These are phyloP conservation scores for Paramuricea clavata DNA, from an alignment of 92 coral and sea anemone genomes.

Conservation along the genomic window DNA sequence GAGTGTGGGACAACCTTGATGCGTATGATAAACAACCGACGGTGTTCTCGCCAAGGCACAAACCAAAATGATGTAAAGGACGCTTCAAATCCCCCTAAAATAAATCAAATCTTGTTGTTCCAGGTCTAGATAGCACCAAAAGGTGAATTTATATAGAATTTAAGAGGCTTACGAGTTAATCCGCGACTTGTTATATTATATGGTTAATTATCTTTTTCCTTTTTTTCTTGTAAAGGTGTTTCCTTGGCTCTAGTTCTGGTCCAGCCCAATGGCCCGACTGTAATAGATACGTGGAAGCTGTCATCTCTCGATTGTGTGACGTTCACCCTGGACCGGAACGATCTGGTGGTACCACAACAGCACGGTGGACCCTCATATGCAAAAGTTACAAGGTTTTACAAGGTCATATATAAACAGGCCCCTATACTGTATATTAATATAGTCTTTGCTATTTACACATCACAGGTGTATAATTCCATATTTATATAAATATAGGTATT, in stretches of 20 bases:
- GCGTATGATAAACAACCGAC: constrained; percentile 60
- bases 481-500: too few relatives aligned
- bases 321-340: constrained; percentile 52
- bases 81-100: constrained; percentile 57
- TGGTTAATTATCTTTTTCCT: background rate
- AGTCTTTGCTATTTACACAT: too few relatives aligned
- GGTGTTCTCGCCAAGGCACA: constrained; percentile 58
- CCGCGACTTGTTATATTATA: background rate
- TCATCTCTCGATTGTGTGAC: constrained; percentile 53
- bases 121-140: constrained; percentile 65
- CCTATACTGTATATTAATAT: too few relatives aligned
- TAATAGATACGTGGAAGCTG: constrained; percentile 75
- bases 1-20: constrained; percentile 63
- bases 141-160: constrained; percentile 29
- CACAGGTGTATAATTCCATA: too few relatives aligned
- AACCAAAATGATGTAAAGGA: constrained; percentile 44
- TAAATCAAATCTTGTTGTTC: constrained; percentile 37
- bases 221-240: constrained; percentile 50
- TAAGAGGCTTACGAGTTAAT: background rate
- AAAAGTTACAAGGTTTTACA: constrained; percentile 39
- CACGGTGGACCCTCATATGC: constrained; percentile 61
- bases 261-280: constrained; percentile 80
- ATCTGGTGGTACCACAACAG: constrained; percentile 36
- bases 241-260: constrained; percentile 65
- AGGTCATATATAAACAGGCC: too few relatives aligned